Evolutionary conservation across 2,888 invertebrate species (phyloP), one percentile per base, ranked within the genome.

Genomic region (Panopea generosa): DNA sequence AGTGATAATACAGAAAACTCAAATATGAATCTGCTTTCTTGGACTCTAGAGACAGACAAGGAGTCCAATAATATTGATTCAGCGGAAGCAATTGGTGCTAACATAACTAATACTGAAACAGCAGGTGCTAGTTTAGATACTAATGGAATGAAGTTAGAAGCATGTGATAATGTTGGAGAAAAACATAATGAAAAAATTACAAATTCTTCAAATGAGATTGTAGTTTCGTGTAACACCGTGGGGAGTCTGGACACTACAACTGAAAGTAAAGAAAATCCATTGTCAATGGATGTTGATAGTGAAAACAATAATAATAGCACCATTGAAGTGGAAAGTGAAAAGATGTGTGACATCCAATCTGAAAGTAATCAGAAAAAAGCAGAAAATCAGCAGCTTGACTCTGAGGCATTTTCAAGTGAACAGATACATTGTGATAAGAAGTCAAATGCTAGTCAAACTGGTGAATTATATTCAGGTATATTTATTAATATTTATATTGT

Each of bases 241-340:
- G 6, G 11, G 33, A 11, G 11, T 7, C 6, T 7, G 33, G 33
- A 11, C 6, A 33, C 33, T 4, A 33, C 33, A 33, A 33, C 6
- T 33, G 33, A 33, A 33, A 11, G 33, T 7, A 33, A 33, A 11
- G 33, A 33, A 7, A 11, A 33, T 11, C 4, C 33, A 4, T 7
- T 16, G 11, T 2, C 43, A 7, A 60, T 60, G 60, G 60, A 60
- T 18, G 47, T 60, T 27, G 60, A 45, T 47, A 60, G 14, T 60
- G 60, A 60, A 59, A 22, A 43, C 9, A 38, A 16, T 7, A 33
- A 53, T 2, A 33, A 1, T 4, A 1, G n/a, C 18, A 1, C 18
- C 16, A 2, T 38, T 16, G 18, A 11, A 18, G 22, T 29, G 29
- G 55, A 55, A 57, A 57, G 3, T 24, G n/a, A 22, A 9, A 24